Evolutionary conservation across 1,140 invertebrate species (phyloP).

Genomic region (Drosophila ironensis): DNA sequence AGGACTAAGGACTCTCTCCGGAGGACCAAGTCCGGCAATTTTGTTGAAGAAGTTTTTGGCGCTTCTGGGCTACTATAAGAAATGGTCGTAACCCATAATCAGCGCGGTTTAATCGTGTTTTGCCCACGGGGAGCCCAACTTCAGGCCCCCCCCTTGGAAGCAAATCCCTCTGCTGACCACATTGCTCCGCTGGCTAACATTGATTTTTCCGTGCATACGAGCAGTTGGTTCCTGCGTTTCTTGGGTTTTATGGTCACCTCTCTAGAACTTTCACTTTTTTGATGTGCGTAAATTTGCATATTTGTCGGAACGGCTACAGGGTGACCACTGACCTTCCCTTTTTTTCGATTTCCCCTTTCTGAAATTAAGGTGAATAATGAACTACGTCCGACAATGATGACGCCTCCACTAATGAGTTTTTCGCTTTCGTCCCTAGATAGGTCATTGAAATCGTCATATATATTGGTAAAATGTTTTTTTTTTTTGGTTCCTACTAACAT

Average conservation of each 20-base stretch:
- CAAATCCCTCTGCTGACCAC: constrained; percentile 20
- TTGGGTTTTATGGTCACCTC: constrained; percentile 38
- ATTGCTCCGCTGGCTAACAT: constrained; percentile 41
- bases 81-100: constrained; percentile 67
- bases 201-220: constrained; percentile 62
- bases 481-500: background rate
- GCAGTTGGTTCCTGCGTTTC: constrained; percentile 32
- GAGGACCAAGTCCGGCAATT: constrained; percentile 19
- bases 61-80: constrained; percentile 45
- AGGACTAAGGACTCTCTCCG: constrained; percentile 2
- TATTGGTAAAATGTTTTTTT: background rate
- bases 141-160: background rate
- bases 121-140: constrained; percentile 12
- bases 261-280: constrained; percentile 56
- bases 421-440: constrained; percentile 22
- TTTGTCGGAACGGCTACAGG: constrained; percentile 23
- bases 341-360: background rate
- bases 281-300: constrained; percentile 68
- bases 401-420: constrained; percentile 34
- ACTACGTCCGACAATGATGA: constrained; percentile 33
- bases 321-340: background rate
- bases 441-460: constrained; percentile 31
- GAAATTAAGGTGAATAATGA: constrained; percentile 46
- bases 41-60: constrained; percentile 40
- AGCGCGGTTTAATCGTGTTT: constrained; percentile 56